Evolutionary conservation across 1,140 invertebrate species (phyloP), one percentile per base, ranked within the genome.

Genomic region (Drosophila santomea): DNA sequence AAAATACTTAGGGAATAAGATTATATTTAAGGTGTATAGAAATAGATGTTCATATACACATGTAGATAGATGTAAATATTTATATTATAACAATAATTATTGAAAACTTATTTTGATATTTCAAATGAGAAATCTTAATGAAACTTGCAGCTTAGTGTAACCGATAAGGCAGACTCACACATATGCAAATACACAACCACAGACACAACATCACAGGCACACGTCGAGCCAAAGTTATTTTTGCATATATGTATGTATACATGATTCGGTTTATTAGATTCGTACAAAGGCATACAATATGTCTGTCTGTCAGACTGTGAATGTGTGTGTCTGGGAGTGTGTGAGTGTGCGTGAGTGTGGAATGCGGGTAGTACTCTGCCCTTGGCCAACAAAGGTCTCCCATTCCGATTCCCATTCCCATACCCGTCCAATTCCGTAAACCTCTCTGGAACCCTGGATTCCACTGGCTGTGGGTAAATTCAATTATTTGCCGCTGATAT

Each of bases 401-500:
- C 28, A 20, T 11, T n/a, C 38, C 38, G 11, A 39, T 0, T 14
- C 12, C 12, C 38, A 39, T 14, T 5, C 38, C 38, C 10, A 14
- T 14, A 0, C 25, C 61, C 17, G n/a, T 23, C 47, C 41, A 5
- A 12, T 32, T 43, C 28, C n/a, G 35, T 20, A 17, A 41, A 20
- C 45, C 35, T n/a, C 39, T 47, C 20, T 41, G 23, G 44, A 51
- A 35, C 50, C 28, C 14, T 32, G 14, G n/a, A 39, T 55, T 68
- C 63, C 56, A 39, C 72, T 63, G 56, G 57, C 69, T 79, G 75
- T 86, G 83, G 83, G 78, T 79, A 86, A 86, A 88, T 86, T 86
- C 83, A 88, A 86, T 86, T 86, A 86, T 88, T 88, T 86, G 78
- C 61, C 74, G 83, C 83, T 88, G 83, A 88, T 86, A 86, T 86